Evolutionary conservation across 2,888 invertebrate species (phyloP).

Genomic region (Catocala nupta): DNA sequence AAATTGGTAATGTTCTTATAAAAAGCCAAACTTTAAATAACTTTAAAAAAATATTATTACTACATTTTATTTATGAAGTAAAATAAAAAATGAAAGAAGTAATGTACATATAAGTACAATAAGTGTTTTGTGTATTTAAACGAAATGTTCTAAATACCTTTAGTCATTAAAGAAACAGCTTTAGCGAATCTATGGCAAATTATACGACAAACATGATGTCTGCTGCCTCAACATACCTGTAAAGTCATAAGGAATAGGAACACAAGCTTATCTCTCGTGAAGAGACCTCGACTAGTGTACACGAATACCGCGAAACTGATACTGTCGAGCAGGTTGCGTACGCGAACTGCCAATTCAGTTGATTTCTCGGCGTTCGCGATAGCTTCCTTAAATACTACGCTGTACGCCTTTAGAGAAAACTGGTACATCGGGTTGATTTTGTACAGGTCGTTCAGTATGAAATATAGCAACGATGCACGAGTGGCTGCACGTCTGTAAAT

Average conservation of each 20-base stretch:
- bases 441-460: slow-evolving; percentile 96
- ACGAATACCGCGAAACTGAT: slow-evolving; percentile 95
- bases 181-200: too few relatives aligned
- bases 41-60: too few relatives aligned
- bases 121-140: too few relatives aligned
- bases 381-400: slow-evolving; percentile 96
- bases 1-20: too few relatives aligned
- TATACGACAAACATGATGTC: too few relatives aligned
- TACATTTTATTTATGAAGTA: too few relatives aligned
- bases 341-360: slow-evolving; percentile 91
- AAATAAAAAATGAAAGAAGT: too few relatives aligned
- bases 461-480: slow-evolving; percentile 96
- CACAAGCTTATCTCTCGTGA: slow-evolving; percentile 96
- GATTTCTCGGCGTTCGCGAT: slow-evolving; percentile 83
- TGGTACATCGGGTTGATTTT: slow-evolving; percentile 98
- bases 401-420: slow-evolving; percentile 97
- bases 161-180: too few relatives aligned
- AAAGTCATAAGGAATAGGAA: slow-evolving; percentile 95
- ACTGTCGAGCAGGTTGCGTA: slow-evolving; percentile 93
- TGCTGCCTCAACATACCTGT: slow-evolving; percentile 85
- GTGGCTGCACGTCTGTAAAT: slow-evolving; percentile 91
- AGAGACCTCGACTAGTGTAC: slow-evolving; percentile 96
- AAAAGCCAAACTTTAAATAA: too few relatives aligned
- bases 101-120: too few relatives aligned
- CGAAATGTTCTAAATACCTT: too few relatives aligned